Conservation (phyloP, 1,140 invertebrate genomes). For the Tribolium madens region DNA sequence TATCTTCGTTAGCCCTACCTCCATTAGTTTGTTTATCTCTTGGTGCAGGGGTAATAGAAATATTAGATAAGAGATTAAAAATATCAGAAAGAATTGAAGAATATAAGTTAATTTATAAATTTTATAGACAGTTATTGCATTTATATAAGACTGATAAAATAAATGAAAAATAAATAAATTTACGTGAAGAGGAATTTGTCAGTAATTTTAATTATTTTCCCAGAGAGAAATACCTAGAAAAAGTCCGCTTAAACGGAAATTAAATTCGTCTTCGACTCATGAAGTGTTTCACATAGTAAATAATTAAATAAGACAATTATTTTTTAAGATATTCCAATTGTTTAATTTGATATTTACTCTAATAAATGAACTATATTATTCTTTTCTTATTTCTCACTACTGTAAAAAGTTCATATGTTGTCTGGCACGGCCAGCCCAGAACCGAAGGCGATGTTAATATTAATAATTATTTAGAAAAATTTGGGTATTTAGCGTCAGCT, state of each 20-base stretch:
- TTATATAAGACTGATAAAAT: conserved; percentile 43
- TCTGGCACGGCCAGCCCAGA: too few species aligned
- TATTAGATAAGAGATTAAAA: conserved; percentile 46
- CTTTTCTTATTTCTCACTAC: conserved; percentile 41
- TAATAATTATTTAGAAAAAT: conserved; percentile 34
- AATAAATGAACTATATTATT: conserved; percentile 30
- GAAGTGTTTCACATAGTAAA: not conserved
- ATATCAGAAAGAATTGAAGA: conserved; percentile 44
- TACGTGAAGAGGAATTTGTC: conserved; percentile 42
- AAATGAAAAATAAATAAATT: conserved; percentile 45
- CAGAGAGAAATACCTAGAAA: conserved; percentile 33
- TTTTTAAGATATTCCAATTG: too few species aligned
- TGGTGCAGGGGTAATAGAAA: conserved; percentile 43
- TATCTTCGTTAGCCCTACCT: conserved; percentile 44
- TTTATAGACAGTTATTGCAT: conserved; percentile 47
- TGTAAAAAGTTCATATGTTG: conserved; percentile 41
- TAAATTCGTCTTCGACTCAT: not conserved
- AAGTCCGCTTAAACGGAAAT: conserved; percentile 34
- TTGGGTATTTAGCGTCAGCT: conserved; percentile 34
- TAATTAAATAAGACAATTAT: too few species aligned
- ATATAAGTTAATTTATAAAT: conserved; percentile 46
- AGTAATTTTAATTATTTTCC: conserved; percentile 18
- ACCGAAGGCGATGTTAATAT: too few species aligned
- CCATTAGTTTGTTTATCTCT: conserved; percentile 45
- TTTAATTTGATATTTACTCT: conserved; percentile 34